phyloP scores from a whole-genome alignment of 2,113 vertebrate genomes.

The Rostratula benghalensis region DNA sequence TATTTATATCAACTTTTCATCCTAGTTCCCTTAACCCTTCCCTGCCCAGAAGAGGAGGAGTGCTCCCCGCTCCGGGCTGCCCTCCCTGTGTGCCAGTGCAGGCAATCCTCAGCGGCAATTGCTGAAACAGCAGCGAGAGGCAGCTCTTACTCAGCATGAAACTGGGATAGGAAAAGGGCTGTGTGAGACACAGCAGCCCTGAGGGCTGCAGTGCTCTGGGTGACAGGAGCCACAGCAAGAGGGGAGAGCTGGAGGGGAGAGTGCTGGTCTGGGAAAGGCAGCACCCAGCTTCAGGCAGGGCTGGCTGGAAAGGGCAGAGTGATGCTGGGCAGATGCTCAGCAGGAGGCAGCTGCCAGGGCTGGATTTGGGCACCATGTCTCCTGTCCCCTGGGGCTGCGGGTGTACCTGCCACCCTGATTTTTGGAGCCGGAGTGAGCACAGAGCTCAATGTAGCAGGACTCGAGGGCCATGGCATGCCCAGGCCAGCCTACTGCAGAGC shows the following conservation, averaged over 20 bases:
- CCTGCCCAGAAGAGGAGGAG: not conserved
- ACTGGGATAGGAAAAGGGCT: not conserved
- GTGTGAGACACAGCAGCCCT: not conserved
- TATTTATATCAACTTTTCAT: slow-evolving; percentile 38
- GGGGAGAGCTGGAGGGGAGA: not conserved
- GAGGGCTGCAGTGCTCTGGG: not conserved
- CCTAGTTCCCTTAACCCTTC: not conserved
- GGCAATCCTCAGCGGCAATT: not conserved
- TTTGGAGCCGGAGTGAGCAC: not conserved
- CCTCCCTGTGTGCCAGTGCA: rapidly evolving
- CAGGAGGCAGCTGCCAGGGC: not conserved
- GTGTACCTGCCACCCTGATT: not conserved
- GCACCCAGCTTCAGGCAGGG: not conserved
- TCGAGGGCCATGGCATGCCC: not conserved
- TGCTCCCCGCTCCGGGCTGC: not conserved
- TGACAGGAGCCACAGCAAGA: not conserved
- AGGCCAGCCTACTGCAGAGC: not conserved
- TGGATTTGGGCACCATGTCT: not conserved
- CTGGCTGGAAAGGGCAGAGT: not conserved
- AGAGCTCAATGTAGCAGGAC: not conserved
- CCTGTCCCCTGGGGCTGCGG: not conserved
- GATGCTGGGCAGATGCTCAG: not conserved
- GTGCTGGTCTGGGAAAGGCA: not conserved
- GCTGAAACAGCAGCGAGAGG: not conserved
- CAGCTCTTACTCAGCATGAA: not conserved